These are phyloP conservation scores for Geococcyx californianus DNA, from an alignment of 2,113 vertebrate species.

Conservation along the genomic window DNA sequence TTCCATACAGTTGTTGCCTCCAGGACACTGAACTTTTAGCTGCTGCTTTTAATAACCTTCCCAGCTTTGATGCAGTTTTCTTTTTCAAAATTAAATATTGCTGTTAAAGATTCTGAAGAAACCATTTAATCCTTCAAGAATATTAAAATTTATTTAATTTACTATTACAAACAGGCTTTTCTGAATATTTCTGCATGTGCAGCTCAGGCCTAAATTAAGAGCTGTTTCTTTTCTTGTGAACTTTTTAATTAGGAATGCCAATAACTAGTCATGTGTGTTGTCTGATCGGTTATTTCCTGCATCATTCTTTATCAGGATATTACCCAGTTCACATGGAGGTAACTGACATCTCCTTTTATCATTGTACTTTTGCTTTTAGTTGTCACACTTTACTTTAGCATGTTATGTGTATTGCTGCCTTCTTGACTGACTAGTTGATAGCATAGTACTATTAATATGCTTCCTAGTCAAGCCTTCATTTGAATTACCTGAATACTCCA, in stretches of 20 bases:
- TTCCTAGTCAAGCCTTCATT: not conserved
- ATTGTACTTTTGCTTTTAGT: not conserved
- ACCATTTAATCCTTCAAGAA: not conserved
- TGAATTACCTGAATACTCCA: not conserved
- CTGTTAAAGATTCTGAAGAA: not conserved
- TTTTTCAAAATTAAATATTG: conserved; percentile 3
- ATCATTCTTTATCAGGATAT: not conserved
- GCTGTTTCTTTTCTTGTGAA: not conserved
- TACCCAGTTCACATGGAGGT: not conserved
- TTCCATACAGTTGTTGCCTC: not conserved
- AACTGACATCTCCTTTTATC: not conserved
- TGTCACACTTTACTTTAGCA: not conserved
- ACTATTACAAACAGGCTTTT: not conserved
- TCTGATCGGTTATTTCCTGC: not conserved
- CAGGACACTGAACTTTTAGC: not conserved
- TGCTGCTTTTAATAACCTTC: not conserved
- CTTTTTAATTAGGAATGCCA: not conserved
- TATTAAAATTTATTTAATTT: conserved; percentile 15
- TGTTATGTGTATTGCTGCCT: not conserved
- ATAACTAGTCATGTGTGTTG: not conserved
- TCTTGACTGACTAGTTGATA: not conserved
- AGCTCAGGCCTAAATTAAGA: not conserved
- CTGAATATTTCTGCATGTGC: not conserved
- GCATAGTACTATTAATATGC: not conserved
- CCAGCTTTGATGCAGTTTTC: not conserved